Base-by-base conservation (phyloP, 2,797 vertebrate species). In the Sciaenops ocellatus region DNA sequence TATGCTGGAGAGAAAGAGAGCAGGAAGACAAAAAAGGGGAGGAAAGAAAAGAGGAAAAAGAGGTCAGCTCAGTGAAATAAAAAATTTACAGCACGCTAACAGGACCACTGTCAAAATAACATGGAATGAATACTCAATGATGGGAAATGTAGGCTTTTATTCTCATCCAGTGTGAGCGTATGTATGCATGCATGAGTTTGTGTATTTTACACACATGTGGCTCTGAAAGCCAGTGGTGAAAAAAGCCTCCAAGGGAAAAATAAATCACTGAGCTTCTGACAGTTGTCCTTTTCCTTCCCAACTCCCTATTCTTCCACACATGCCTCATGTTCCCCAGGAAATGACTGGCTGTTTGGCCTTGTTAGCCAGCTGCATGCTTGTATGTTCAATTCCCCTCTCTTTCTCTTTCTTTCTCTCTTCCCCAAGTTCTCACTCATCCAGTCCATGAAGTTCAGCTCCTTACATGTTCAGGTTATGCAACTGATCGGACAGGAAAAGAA, bases 1-100 rank as follows among this genome's bases (percentile, higher is more conserved):
- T 99, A 99, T 83, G 98, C 98, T 99, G 93, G 74, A 92, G 93
- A 97, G 95, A 87, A 46, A 69, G 56, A 56, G 68, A 86, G 79
- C 57, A 82, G 87, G 66, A 68, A 80, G 72, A 87, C 54, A 87
- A 87, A 88, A 79, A 60, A 34, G 42, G 15, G 66, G 59, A 41
- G 57, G 42, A 54, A 34, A 70, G 95, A 83, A 78, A 92, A 87
- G 83, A 81, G 66, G 70, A 73, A 92, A 85, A 90, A 90, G 87
- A 87, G 91, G 90, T 93, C 89, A 92, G 88, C 76, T 87, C 69
- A 75, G 83, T 87, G 82, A 89, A 93, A 92, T 92, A 83, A 92
- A 94, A 93, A 62, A 93, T 94, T 94, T 93, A 94, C 85, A 88
- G 76, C 76, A 85, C 87, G 88, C 74, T 89, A 90, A 93, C 86